Evolutionary conservation across 2,797 vertebrate species (phyloP), one percentile per base, ranked within the genome.

Genomic region (Lepus oiostolus): DNA sequence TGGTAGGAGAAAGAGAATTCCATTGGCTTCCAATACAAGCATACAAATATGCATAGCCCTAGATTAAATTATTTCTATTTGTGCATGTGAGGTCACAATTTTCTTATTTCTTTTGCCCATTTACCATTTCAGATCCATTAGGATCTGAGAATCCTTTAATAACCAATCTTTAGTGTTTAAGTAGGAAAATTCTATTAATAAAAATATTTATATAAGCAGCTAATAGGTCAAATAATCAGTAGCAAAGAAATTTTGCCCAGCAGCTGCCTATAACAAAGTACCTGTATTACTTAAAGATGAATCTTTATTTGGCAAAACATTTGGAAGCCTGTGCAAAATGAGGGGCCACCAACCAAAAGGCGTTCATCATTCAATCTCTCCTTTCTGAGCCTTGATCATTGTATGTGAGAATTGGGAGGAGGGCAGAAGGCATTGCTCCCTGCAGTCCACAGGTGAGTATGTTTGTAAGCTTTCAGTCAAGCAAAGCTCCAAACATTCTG

Each of bases 161-260:
- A 96, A 91, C 38, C 68, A 91, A 93, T 5, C n/a, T 76, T 88
- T 81, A 94, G 50, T 42, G 81, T 93, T 72, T 72, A 79, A 93
- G 62, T 80, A 95, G 89, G 94, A 92, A 94, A 96, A 96, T 82
- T 95, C 88, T 95, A 94, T 95, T 93, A 94, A 92, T 92, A 96
- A 96, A 92, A 94, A 96, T 35, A 12, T 92, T 96, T 63, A 90
- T 76, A 93, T 94, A 77, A 50, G 72, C 35, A 88, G 84, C 58
- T 54, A 95, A 22, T 90, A 95, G 93, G 65, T 94, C 47, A 96
- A 82, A 94, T 91, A 77, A 81, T 77, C 42, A 85, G 30, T n/a
- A 96, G 38, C 17, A 5, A 95, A 87, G 84, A 88, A 90, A 89
- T 52, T 7, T 21, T 52, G 24, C 30, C 50, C 32, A 93, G 60